Percentiles rank a stretch among this genome's conserved stretches.
Conservation (phyloP, 2,113 vertebrate species). For the Campylomormyrus numenius region DNA sequence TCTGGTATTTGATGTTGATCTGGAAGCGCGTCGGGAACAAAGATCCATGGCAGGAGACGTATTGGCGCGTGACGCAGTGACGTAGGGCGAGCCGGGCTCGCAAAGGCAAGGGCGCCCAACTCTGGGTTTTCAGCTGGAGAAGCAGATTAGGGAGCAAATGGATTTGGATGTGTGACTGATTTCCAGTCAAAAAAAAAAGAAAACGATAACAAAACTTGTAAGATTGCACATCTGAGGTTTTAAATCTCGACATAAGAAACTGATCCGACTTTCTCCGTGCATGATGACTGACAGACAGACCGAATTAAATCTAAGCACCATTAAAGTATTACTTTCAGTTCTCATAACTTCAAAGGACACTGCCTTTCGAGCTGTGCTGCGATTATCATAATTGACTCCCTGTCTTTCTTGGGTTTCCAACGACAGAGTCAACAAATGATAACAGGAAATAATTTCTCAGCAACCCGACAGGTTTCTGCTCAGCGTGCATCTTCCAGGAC, state of each 20-base stretch:
- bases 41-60: background rate
- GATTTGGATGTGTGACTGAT: background rate
- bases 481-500: background rate
- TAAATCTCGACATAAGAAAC: background rate
- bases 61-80: background rate
- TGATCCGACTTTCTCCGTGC: background rate
- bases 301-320: conserved; percentile 3
- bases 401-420: conserved; percentile 7
- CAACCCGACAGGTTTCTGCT: background rate
- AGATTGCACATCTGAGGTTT: background rate
- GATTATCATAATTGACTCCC: conserved; percentile 9
- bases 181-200: background rate
- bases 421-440: background rate
- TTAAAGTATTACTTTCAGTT: background rate
- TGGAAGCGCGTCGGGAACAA: background rate
- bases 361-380: background rate
- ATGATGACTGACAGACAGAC: background rate
- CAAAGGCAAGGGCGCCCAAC: background rate
- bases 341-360: background rate
- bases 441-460: background rate
- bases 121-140: background rate
- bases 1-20: background rate
- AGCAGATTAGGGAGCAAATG: background rate
- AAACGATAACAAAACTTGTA: background rate
- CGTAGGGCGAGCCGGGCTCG: background rate